Evolutionary conservation across 1,140 invertebrate species (phyloP).

Genomic region (Lutraria rhynchaena): DNA sequence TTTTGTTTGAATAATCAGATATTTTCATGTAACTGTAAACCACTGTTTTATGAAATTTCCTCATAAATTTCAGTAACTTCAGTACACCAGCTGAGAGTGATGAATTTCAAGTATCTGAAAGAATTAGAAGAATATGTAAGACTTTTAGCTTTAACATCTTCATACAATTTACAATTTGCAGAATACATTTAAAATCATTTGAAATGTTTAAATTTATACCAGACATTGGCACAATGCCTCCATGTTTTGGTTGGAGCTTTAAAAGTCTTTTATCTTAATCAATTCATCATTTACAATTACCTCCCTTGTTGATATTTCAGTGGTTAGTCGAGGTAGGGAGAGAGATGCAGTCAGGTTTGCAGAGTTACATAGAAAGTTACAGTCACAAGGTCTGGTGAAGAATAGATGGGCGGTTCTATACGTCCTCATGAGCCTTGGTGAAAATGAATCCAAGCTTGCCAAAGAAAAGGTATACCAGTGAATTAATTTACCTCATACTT

Average conservation of each 20-base stretch:
- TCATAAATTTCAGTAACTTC: conserved; percentile 63
- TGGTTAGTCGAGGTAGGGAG: conserved; percentile 75
- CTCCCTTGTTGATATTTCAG: conserved; percentile 63
- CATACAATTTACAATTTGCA: too few relatives aligned
- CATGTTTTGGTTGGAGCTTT: background rate
- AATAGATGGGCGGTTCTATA: conserved; percentile 76
- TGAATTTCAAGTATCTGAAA: conserved; percentile 78
- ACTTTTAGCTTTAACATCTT: too few relatives aligned
- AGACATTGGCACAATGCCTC: background rate
- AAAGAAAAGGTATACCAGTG: conserved; percentile 63
- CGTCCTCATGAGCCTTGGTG: conserved; percentile 71
- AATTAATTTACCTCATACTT: too few relatives aligned
- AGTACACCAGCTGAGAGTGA: conserved; percentile 69
- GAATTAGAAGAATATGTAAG: conserved; percentile 79
- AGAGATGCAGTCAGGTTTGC: conserved; percentile 77
- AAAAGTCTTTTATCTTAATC: background rate
- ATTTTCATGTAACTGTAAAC: background rate
- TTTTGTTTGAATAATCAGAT: background rate
- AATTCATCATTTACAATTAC: background rate
- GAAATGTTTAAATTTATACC: too few relatives aligned
- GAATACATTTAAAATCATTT: background rate
- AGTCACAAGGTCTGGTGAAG: conserved; percentile 75
- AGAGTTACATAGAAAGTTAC: conserved; percentile 77
- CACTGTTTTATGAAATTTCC: conserved; percentile 16
- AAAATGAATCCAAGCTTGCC: conserved; percentile 48